phyloP scores from a whole-genome alignment of 1,140 invertebrate species.

The Luehdorfia chinensis region DNA sequence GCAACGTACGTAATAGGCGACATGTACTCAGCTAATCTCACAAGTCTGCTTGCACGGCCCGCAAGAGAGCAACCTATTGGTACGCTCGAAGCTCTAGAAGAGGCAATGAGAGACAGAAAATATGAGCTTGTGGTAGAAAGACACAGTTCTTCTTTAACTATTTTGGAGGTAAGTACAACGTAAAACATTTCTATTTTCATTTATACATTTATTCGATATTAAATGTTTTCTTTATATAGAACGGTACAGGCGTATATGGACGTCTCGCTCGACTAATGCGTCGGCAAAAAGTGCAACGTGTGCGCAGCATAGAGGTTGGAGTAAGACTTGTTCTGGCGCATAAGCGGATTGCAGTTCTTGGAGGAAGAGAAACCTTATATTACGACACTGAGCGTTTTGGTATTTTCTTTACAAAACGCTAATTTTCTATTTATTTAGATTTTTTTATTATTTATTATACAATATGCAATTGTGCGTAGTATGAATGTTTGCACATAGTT shows the following conservation, averaged over 20 bases:
- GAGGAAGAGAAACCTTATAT: slow-evolving; percentile 83
- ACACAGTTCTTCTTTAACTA: slow-evolving; percentile 81
- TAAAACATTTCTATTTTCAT: too few species aligned
- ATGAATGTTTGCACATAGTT: too few species aligned
- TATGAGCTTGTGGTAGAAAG: slow-evolving; percentile 82
- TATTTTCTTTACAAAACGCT: too few species aligned
- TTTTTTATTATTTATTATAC: too few species aligned
- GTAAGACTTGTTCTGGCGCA: slow-evolving; percentile 78
- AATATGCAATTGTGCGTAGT: too few species aligned
- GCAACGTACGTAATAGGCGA: slow-evolving; percentile 85
- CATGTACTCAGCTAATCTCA: slow-evolving; percentile 85
- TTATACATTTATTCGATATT: too few species aligned
- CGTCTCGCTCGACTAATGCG: slow-evolving; percentile 81
- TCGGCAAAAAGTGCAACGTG: slow-evolving; percentile 75
- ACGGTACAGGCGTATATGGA: slow-evolving; percentile 85
- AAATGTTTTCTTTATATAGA: slow-evolving; percentile 57
- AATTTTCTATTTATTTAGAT: too few species aligned
- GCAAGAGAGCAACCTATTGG: slow-evolving; percentile 80
- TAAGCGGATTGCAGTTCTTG: slow-evolving; percentile 79
- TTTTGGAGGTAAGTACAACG: slow-evolving; percentile 83
- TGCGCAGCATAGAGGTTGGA: slow-evolving; percentile 82
- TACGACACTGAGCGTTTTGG: slow-evolving; percentile 84
- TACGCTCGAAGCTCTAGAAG: slow-evolving; percentile 78
- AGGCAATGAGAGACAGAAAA: slow-evolving; percentile 78
- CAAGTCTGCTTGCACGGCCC: slow-evolving; percentile 82